phyloP scores from a whole-genome alignment of 2,113 vertebrate species.

The Crypturellus undulatus region DNA sequence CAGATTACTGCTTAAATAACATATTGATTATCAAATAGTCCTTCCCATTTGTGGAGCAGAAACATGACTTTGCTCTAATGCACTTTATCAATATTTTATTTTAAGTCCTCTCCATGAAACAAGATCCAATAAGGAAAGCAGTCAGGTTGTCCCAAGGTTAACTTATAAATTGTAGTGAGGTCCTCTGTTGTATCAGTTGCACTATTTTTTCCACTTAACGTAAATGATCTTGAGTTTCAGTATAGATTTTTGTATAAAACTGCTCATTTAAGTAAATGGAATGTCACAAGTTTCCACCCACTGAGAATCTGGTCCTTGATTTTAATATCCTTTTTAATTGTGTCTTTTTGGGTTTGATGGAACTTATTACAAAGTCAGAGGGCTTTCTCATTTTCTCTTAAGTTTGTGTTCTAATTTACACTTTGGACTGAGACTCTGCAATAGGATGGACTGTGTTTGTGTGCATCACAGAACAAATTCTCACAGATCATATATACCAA shows the following conservation, averaged over 20 bases:
- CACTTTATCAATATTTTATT: neutral
- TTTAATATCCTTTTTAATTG: neutral
- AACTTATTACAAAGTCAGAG: neutral
- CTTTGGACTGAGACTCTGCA: neutral
- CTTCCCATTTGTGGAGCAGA: neutral
- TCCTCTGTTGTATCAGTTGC: neutral
- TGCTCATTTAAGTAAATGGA: neutral
- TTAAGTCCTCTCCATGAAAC: neutral
- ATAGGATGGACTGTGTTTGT: neutral
- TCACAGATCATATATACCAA: neutral
- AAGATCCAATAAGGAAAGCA: neutral
- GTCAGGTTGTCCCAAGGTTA: neutral
- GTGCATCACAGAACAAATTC: neutral
- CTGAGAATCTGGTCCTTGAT: neutral
- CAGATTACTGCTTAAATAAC: conserved; percentile 2
- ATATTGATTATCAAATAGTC: neutral
- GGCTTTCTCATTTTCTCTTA: neutral
- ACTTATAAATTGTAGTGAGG: neutral
- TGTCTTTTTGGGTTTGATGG: neutral
- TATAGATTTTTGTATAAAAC: neutral
- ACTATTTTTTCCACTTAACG: neutral
- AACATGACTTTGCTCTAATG: neutral
- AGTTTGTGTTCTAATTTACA: neutral
- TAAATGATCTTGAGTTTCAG: neutral
- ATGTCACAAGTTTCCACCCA: neutral